Percentiles rank a stretch among this genome's conserved stretches.
Conservation (phyloP, 2,797 vertebrate genomes). For the Poecilia wingei region DNA sequence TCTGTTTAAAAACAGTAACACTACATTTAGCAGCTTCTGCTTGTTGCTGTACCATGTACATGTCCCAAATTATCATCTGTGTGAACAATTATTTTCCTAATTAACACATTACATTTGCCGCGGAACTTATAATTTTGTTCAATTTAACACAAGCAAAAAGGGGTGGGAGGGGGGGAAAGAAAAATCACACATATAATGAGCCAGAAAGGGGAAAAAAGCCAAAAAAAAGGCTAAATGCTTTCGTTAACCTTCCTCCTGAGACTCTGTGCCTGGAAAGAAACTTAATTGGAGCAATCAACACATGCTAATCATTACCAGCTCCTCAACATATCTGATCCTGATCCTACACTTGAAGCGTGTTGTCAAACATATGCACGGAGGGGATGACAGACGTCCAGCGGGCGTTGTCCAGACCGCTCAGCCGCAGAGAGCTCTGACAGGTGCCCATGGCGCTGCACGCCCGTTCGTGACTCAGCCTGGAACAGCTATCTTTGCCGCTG, state of each 20-base stretch:
- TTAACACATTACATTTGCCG: not conserved
- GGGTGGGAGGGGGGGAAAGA: not conserved
- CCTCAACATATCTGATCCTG: constrained; percentile 3
- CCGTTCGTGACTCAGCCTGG: constrained; percentile 43
- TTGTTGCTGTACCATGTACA: not conserved
- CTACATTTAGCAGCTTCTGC: not conserved
- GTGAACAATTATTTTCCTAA: not conserved
- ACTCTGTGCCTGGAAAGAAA: not conserved
- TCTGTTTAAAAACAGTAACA: not conserved
- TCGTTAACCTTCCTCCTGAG: constrained; percentile 10
- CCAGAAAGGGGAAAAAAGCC: no score
- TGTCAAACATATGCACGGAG: constrained; percentile 40
- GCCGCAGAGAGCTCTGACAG: constrained; percentile 39
- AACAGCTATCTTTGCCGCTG: constrained; percentile 39
- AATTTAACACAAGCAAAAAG: not conserved
- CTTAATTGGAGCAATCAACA: constrained; percentile 26
- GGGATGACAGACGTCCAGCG: constrained; percentile 22
- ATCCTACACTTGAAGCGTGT: constrained; percentile 12
- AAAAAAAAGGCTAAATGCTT: constrained; percentile 7
- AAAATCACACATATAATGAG: constrained; percentile 7
- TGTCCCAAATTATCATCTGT: not conserved
- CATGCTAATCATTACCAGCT: constrained; percentile 13
- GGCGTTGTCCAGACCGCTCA: constrained; percentile 54
- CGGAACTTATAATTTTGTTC: not conserved
- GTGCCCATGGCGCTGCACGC: constrained; percentile 34